Percentiles rank a stretch among this genome's conserved stretches.
phyloP scores from a whole-genome alignment of 2,113 vertebrate species.

The Stegostoma tigrinum region DNA sequence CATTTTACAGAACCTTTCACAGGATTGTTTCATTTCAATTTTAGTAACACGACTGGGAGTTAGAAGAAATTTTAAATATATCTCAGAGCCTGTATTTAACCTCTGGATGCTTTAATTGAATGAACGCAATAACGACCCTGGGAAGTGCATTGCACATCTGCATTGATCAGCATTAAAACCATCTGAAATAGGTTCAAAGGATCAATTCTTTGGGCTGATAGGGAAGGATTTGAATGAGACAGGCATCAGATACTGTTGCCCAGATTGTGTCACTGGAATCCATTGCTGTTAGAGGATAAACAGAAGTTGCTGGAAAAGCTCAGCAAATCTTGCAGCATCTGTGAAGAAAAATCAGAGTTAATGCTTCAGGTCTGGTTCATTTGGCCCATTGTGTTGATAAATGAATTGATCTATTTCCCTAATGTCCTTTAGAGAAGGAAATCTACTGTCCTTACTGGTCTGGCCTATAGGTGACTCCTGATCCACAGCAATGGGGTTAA shows the following conservation, averaged over 20 bases:
- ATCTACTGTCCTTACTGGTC: too few relatives aligned
- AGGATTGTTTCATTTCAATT: background rate
- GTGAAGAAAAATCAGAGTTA: too few relatives aligned
- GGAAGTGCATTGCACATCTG: background rate
- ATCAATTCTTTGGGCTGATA: background rate
- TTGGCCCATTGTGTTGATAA: background rate
- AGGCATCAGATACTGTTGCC: background rate
- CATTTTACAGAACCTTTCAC: background rate
- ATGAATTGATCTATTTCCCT: too few relatives aligned
- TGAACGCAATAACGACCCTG: background rate
- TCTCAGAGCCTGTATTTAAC: background rate
- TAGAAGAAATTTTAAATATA: background rate
- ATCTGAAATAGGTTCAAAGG: background rate
- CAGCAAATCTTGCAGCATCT: too few relatives aligned
- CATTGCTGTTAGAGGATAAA: too few relatives aligned
- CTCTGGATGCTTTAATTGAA: background rate
- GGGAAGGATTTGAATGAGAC: background rate
- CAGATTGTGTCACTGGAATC: background rate
- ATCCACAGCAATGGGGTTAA: too few relatives aligned
- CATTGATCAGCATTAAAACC: background rate
- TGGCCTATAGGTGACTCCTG: too few relatives aligned
- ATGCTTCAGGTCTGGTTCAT: background rate
- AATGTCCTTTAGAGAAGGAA: too few relatives aligned
- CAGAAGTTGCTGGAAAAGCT: too few relatives aligned
- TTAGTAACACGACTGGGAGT: background rate